Evolutionary conservation across 2,113 vertebrate genomes (phyloP), one percentile per base, ranked within the genome.

Genomic region (Phyllostomus discolor): DNA sequence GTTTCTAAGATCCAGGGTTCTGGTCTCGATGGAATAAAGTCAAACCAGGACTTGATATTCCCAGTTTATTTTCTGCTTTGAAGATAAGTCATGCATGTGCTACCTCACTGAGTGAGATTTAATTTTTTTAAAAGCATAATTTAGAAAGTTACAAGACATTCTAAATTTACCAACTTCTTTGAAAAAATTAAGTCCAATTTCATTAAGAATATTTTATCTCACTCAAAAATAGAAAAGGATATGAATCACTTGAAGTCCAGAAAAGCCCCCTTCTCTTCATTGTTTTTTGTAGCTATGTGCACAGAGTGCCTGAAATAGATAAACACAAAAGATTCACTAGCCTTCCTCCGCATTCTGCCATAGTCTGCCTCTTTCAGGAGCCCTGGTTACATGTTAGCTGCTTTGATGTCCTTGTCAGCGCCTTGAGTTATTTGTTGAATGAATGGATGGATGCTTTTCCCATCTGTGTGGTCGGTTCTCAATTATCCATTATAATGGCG

Each of bases 391-490:
- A 48, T 88, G 95, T 78, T 83, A 88, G 91, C 59, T 76, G 48
- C 88, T 78, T 78, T 73, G 93, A 90, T 95, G 64, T 67, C 15
- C 26, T 54, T 85, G 91, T 93, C 86, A 76, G 31, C 46, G 14
- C 82, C 86, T 95, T 97, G 96, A 97, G 93, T 78, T 97, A 88
- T 96, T 43, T 84, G 84, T 76, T 92, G 88, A 87, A 76, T 94
- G 93, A 69, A 85, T 96, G 94, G 90, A 87, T 93, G 95, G 93
- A 73, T 92, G 80, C 66, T 38, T 83, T 96, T 48, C 78, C 95
- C 95, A 91, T 95, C 95, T 92, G 81, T 88, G 81, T 75, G 26
- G 52, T 85, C 78, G 33, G 92, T 67, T 97, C 91, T 88, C 91
- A 94, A 92, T 96, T 88, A 95, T 88, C 95, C 91, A 81, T 88